These are phyloP conservation scores for Sardina pilchardus DNA, from an alignment of 2,113 vertebrate species.

Conservation along the genomic window DNA sequence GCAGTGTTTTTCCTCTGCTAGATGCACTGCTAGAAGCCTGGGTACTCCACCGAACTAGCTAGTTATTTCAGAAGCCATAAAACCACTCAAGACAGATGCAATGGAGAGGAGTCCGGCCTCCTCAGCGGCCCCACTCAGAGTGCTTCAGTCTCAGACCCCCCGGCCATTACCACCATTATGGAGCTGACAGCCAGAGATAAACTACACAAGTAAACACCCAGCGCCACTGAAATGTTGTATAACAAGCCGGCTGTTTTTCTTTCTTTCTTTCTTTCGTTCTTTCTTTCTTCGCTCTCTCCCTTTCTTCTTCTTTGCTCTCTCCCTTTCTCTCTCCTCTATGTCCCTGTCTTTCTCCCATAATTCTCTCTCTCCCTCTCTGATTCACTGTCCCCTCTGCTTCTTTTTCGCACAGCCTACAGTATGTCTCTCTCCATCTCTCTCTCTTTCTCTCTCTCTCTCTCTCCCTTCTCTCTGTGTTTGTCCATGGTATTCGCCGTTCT, in stretches of 20 bases:
- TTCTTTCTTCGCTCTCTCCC: not conserved
- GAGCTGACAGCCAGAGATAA: not conserved
- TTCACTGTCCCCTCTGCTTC: not conserved
- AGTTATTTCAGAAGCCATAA: slow-evolving; percentile 7
- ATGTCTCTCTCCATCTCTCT: not conserved
- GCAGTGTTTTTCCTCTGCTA: not conserved
- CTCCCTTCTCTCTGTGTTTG: slow-evolving; percentile 1
- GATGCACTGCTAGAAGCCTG: not conserved
- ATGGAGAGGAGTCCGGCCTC: not conserved
- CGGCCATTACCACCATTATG: not conserved
- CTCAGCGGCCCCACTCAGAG: not conserved
- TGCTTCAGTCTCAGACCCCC: not conserved
- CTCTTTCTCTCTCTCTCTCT: not conserved
- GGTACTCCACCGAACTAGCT: not conserved
- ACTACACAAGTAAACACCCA: not conserved
- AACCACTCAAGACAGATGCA: not conserved
- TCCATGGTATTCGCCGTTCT: not conserved
- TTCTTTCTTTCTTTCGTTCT: not conserved
- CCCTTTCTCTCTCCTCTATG: not conserved
- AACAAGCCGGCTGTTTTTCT: not conserved
- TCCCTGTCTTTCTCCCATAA: not conserved
- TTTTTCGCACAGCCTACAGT: not conserved
- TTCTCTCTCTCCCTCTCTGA: not conserved
- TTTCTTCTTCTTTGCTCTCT: not conserved
- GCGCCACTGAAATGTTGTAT: not conserved